Base-by-base conservation (phyloP, 2,888 invertebrate genomes). In the Tachina fera region DNA sequence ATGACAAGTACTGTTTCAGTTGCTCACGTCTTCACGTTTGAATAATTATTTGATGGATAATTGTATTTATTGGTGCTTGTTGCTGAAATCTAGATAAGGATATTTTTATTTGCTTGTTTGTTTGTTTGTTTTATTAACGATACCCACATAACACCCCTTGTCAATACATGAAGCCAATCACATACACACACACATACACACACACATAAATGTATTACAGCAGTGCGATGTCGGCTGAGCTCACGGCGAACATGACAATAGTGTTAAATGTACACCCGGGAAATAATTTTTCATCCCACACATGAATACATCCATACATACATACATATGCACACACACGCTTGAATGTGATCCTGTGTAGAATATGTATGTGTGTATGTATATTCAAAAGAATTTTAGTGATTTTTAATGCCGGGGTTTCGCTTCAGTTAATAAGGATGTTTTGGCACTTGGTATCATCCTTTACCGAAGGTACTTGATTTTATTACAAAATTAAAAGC, bases 191-290 rank as follows among this genome's bases (percentile, higher is more conserved):
- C 22, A 9, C 13, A 43, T 16, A 9, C 14, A 60, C 58, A 39
- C 8, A n/a, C 39, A 39, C 31, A 9, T 9, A 58, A 13, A 14
- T 11, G 5, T 14, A 14, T n/a, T 58, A 10, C 3, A 60, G 49
- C 41, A 51, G 31, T 19, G 53, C 47, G 9, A 63, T 47, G 31
- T 68, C 67, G 63, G 70, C 13, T 75, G 68, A 51, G 53, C 51
- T 58, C 39, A 75, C 72, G 58, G 39, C 60, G 61, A 14, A 61
- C 47, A 70, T 68, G 47, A 60, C n/a, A 67, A 74, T 72, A 67
- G 83, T 86, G 86, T 86, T 86, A 86, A 86, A 80, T 77, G 76
- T 53, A 76, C 86, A 80, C 86, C 58, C 70, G 86, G 83, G 86
- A 83, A 68, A 83, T 83, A 67, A 76, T 58, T 71, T 75, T 79